Evolutionary conservation across 1,140 invertebrate species (phyloP).

Genomic region (Drosophila funebris): DNA sequence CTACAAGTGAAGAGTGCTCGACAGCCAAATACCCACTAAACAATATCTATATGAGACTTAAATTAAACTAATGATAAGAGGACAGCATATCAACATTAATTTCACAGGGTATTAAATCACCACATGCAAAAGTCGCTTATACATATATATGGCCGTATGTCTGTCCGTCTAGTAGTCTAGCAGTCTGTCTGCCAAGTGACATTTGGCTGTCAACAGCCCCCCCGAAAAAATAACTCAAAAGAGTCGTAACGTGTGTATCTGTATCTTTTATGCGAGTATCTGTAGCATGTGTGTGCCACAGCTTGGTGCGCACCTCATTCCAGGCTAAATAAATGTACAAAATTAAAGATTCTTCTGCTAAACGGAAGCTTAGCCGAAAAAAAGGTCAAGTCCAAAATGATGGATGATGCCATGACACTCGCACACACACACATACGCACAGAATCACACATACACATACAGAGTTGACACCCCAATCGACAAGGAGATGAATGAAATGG

Average conservation of each 20-base stretch:
- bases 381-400: conserved; percentile 84
- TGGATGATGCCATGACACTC: conserved; percentile 80
- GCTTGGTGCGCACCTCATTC: conserved; percentile 35
- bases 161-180: not conserved
- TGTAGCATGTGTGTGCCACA: conserved; percentile 54
- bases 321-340: conserved; percentile 64
- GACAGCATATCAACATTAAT: too few relatives aligned
- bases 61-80: not conserved
- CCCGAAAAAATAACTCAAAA: conserved; percentile 33
- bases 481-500: conserved; percentile 66
- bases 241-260: conserved; percentile 30
- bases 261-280: conserved; percentile 19
- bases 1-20: not conserved
- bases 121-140: conserved; percentile 8
- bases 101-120: not conserved
- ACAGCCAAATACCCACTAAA: not conserved
- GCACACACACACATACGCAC: conserved; percentile 27
- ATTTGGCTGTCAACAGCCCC: conserved; percentile 40
- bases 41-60: too few relatives aligned
- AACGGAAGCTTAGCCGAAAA: conserved; percentile 72
- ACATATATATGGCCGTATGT: conserved; percentile 3
- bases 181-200: conserved; percentile 32
- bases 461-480: conserved; percentile 34
- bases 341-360: conserved; percentile 77
- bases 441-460: conserved; percentile 9